Evolutionary conservation across 1,140 invertebrate species (phyloP).

Genomic region (Bombyx mandarina): DNA sequence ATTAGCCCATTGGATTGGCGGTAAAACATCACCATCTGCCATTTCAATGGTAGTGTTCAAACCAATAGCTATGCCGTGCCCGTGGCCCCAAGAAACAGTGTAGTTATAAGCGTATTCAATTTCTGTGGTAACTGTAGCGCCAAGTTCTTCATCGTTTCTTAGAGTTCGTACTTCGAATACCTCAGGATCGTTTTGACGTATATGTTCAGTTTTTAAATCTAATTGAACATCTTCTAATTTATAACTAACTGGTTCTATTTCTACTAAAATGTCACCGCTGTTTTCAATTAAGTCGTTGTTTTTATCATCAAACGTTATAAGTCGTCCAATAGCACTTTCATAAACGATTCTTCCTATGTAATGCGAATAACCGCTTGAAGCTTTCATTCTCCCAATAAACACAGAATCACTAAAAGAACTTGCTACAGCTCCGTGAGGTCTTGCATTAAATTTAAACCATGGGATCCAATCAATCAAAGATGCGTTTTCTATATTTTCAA

Average conservation of each 20-base stretch:
- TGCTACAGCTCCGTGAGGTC: constrained; percentile 76
- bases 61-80: constrained; percentile 81
- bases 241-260: constrained; percentile 83
- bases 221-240: constrained; percentile 78
- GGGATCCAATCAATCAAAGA: constrained; percentile 79
- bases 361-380: constrained; percentile 69
- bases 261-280: constrained; percentile 82
- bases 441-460: constrained; percentile 77
- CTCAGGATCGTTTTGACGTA: constrained; percentile 62
- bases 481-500: constrained; percentile 84
- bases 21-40: constrained; percentile 70
- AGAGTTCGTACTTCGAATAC: constrained; percentile 75
- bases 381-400: constrained; percentile 61
- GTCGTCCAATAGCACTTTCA: constrained; percentile 75
- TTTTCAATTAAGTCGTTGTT: constrained; percentile 73
- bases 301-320: constrained; percentile 76
- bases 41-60: constrained; percentile 78
- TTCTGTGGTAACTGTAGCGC: constrained; percentile 76
- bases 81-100: constrained; percentile 82
- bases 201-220: constrained; percentile 71
- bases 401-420: constrained; percentile 58
- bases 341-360: constrained; percentile 79
- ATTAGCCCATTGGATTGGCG: constrained; percentile 79
- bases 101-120: constrained; percentile 79
- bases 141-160: constrained; percentile 72